Evolutionary conservation across 2,888 invertebrate species (phyloP), one percentile per base, ranked within the genome.

Genomic region (Ormia ochracea): DNA sequence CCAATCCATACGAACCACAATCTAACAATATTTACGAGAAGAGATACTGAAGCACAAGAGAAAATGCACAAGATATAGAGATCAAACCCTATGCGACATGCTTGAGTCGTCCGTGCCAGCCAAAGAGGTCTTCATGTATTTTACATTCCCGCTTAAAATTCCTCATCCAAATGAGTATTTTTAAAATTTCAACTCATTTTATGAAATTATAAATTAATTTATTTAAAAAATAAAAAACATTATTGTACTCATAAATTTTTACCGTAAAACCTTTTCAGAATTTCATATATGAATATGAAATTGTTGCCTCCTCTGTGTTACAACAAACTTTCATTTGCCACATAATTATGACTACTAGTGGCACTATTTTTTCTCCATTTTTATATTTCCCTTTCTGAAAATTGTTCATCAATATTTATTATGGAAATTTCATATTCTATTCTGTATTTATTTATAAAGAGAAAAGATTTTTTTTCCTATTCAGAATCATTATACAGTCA

Each of bases 341-440:
- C 56, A 66, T 74, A 66, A 74, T 74, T 58, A 43, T 50, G 38
- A 66, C 31, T 66, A 48, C 65, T 56, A 17, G 38, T 38, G 17
- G 17, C 36, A 45, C 31, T 63, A 59, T 61, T 72, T 72, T 69
- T 21, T 41, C 12, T 31, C 14, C 38, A 31, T 10, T 2, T 28
- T 6, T 10, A 4, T 0, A 41, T 33, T 10, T 7, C 17, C 36
- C 4, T 45, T 19, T 56, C 41, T 59, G 38, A 76, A 73, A 80
- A 80, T 80, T 68, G 68, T 76, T 80, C 76, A 80, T 73, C 76
- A 76, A 80, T 80, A 76, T 80, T 83, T 82, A 83, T 83, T 83
- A 83, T 83, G 82, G 81, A 83, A 82, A 82, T 83, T 83, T 80
- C 78, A 79, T 79, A 81, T 76, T 68, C 80, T 74, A 76, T 76